These are phyloP conservation scores for Drosophila cardini DNA, from an alignment of 1,140 invertebrate species.

Conservation along the genomic window DNA sequence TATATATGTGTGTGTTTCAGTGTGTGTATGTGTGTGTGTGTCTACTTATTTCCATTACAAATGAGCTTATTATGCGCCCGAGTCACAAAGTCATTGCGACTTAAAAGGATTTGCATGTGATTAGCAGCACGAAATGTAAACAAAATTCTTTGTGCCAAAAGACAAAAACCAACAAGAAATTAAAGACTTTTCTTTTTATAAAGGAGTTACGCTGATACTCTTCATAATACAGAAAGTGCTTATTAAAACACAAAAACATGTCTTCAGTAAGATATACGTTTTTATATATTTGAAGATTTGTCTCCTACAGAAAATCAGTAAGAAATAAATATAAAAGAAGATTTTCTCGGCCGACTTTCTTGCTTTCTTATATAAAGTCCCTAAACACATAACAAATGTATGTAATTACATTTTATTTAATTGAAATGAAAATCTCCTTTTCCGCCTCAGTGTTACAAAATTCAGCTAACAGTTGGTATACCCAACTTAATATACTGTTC, in stretches of 20 bases:
- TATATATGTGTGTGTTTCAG: neutral
- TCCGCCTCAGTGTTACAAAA: neutral
- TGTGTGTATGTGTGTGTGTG: constrained; percentile 19
- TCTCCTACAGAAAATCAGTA: too few relatives aligned
- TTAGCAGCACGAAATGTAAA: constrained; percentile 80
- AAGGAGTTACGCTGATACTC: constrained; percentile 10
- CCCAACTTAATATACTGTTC: neutral
- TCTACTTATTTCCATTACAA: constrained; percentile 70
- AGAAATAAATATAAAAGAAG: too few relatives aligned
- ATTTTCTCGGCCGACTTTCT: too few relatives aligned
- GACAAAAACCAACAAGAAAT: constrained; percentile 53
- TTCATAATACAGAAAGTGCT: neutral
- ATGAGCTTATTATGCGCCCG: constrained; percentile 80
- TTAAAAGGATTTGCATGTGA: constrained; percentile 83
- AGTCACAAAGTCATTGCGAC: constrained; percentile 82
- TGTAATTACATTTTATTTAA: too few relatives aligned
- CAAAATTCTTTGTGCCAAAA: constrained; percentile 72
- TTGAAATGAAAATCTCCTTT: too few relatives aligned
- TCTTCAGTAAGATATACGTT: too few relatives aligned
- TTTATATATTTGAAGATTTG: too few relatives aligned
- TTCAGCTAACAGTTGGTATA: neutral
- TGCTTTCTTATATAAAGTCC: too few relatives aligned
- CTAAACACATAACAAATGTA: too few relatives aligned
- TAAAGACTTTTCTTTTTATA: neutral
- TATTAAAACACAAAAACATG: neutral